Conservation (phyloP, 2,888 invertebrate species). For the Rhabditoides inermis region DNA sequence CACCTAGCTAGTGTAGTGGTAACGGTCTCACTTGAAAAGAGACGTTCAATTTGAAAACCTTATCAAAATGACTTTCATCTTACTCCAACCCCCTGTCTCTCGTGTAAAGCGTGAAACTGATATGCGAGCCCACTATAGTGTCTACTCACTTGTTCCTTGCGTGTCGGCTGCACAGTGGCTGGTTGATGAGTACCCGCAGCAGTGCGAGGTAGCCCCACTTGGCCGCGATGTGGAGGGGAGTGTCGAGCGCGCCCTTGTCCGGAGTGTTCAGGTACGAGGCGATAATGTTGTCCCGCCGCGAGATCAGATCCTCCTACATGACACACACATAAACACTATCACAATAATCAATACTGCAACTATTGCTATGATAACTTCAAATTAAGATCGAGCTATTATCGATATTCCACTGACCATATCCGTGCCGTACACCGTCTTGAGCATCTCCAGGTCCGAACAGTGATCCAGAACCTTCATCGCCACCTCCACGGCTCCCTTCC, state of each 20-base stretch:
- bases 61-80: too few species aligned
- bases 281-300: slow-evolving; percentile 18
- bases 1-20: too few species aligned
- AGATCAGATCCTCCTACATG: background rate
- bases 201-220: slow-evolving; percentile 24
- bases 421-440: background rate
- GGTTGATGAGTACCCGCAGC: slow-evolving; percentile 9
- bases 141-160: too few species aligned
- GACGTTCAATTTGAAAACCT: too few species aligned
- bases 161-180: too few species aligned
- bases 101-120: too few species aligned
- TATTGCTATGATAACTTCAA: too few species aligned
- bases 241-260: slow-evolving; percentile 25
- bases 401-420: background rate
- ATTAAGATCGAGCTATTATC: too few species aligned
- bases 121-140: too few species aligned
- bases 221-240: slow-evolving; percentile 30
- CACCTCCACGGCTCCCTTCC: slow-evolving; percentile 13
- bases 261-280: slow-evolving; percentile 26
- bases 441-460: background rate
- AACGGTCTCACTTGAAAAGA: too few species aligned
- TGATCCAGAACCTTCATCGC: slow-evolving; percentile 7
- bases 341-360: too few species aligned
- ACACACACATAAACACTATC: background rate
- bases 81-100: too few species aligned